Evolutionary conservation across 2,797 vertebrate genomes (phyloP), one percentile per base, ranked within the genome.

Genomic region (Iguana delicatissima): DNA sequence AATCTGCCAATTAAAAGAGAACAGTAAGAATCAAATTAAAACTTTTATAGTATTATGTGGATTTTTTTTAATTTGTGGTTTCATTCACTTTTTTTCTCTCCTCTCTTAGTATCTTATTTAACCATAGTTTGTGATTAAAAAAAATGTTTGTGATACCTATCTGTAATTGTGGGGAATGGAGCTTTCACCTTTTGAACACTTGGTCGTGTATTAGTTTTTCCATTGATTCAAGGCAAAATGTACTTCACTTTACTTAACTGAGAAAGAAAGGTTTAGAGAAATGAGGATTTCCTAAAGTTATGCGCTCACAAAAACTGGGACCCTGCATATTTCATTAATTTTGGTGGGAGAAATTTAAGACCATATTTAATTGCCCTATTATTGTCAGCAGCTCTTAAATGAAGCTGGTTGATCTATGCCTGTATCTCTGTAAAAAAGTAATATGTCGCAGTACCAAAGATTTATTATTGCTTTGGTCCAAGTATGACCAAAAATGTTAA

Each of bases 1-100:
- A 93, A 89, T 20, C 77, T 88, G 20, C 83, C 94, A 94, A 92
- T 89, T 46, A 77, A 94, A 94, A 74, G 72, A 91, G 80, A 69
- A 89, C 85, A 69, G 22, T 76, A 91, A 94, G 92, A 46, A 7
- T 76, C 79, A 77, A 93, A 79, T 38, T 26, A 24, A 87, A 57
- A 38, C 88, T 92, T 93, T 93, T 88, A 91, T 81, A 93, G 89
- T 93, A 93, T 88, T 9, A 24, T 6, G 1, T 46, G 38, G 38
- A 18, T 77, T 77, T 77, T 89, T 93, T 92, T 46, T 83, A 89
- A 89, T 92, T 35, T 76, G 35, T 20, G 35, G 8, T 74, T 72
- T 46, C 18, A 32, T 77, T 12, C 42, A 94, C 91, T 46, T 8
- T 76, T 93, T 92, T 59, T 4, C 26, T 88, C 59, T 84, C 80